phyloP scores from a whole-genome alignment of 2,797 vertebrate species.

The Pterois miles region DNA sequence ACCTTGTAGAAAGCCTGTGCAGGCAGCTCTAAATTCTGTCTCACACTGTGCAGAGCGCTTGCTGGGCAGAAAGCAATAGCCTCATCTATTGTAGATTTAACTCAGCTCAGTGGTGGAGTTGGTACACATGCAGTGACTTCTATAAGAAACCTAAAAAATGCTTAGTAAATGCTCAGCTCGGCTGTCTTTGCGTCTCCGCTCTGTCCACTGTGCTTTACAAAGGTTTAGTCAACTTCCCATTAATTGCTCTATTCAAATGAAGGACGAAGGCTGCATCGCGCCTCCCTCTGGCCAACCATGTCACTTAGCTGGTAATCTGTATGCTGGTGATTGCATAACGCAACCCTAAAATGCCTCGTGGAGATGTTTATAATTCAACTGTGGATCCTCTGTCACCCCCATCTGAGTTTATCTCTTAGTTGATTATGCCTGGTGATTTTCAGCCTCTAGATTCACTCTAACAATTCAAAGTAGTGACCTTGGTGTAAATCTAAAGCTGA shows the following conservation, averaged over 20 bases:
- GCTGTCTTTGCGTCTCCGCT: slow-evolving; percentile 1
- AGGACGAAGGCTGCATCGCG: slow-evolving; percentile 49
- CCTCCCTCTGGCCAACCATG: slow-evolving; percentile 71
- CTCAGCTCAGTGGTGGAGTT: slow-evolving; percentile 38
- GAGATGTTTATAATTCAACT: slow-evolving; percentile 42
- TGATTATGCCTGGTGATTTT: not conserved
- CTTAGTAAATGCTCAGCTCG: not conserved
- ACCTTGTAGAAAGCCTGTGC: slow-evolving; percentile 30
- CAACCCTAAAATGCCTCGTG: slow-evolving; percentile 27
- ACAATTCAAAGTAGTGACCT: slow-evolving; percentile 4
- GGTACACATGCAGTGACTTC: slow-evolving; percentile 6
- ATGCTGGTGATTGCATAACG: slow-evolving; percentile 63
- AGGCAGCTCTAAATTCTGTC: slow-evolving; percentile 26
- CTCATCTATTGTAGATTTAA: not conserved
- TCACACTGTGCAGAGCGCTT: slow-evolving; percentile 3
- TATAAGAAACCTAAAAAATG: not conserved
- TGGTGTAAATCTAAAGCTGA: not conserved
- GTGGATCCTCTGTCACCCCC: slow-evolving; percentile 2
- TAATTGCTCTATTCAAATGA: slow-evolving; percentile 66
- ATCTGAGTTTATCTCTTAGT: not conserved
- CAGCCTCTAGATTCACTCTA: not conserved
- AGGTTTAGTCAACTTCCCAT: slow-evolving; percentile 45
- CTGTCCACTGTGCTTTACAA: slow-evolving; percentile 16
- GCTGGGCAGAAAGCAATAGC: not conserved
- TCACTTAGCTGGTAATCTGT: slow-evolving; percentile 45